These are phyloP conservation scores for Lepisosteus osseus DNA, from an alignment of 2,113 vertebrate species.

Conservation along the genomic window DNA sequence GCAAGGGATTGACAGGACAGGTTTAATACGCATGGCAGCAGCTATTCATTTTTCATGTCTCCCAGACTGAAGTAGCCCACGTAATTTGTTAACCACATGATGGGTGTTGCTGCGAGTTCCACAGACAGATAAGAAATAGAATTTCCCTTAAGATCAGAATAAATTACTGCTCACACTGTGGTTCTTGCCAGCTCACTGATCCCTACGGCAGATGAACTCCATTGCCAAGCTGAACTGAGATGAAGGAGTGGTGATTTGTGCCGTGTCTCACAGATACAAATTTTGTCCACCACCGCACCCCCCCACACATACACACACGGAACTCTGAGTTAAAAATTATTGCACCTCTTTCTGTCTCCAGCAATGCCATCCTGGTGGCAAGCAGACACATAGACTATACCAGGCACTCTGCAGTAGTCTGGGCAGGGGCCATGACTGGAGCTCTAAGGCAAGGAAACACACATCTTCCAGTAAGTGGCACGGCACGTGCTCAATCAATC, in stretches of 20 bases:
- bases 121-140: conserved; percentile 39
- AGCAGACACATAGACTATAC: no score
- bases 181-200: conserved; percentile 36
- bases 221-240: conserved; percentile 37
- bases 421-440: no score
- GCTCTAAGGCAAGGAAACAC: no score
- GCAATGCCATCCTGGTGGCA: no score
- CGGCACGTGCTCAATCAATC: no score
- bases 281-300: no score
- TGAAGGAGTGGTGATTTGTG: background rate
- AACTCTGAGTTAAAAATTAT: no score
- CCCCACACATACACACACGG: no score
- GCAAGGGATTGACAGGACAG: conserved; percentile 18
- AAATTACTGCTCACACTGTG: conserved; percentile 48
- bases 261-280: no score
- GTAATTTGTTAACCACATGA: conserved; percentile 45
- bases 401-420: no score
- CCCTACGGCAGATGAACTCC: conserved; percentile 37
- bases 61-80: conserved; percentile 33
- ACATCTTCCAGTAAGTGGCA: no score
- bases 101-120: conserved; percentile 35
- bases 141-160: conserved; percentile 51
- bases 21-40: conserved; percentile 21
- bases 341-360: no score
- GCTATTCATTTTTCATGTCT: conserved; percentile 38